A percentile compares a stretch with the other conserved stretches of the same genome.
Conservation (phyloP, 1,140 invertebrate species). For the Ylistrum balloti region DNA sequence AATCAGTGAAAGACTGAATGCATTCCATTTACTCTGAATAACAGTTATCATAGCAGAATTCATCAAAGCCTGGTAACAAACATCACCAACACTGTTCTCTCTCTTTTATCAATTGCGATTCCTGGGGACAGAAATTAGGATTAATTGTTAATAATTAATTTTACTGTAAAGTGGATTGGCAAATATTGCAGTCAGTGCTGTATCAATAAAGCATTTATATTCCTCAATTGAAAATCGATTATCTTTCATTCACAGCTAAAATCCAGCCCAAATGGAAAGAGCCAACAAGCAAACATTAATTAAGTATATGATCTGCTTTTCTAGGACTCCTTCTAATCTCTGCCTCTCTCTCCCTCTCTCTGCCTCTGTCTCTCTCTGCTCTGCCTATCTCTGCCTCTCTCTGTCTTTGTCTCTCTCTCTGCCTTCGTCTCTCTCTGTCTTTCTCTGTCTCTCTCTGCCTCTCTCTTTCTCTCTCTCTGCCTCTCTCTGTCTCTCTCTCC, state of each 20-base stretch:
- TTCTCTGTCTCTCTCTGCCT: neutral
- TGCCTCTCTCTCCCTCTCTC: neutral
- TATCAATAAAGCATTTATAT: slow-evolving; percentile 29
- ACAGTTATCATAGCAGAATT: neutral
- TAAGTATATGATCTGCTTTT: neutral
- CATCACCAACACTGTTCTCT: neutral
- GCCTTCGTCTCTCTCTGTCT: neutral
- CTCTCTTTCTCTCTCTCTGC: neutral
- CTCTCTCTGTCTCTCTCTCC: too few relatives aligned
- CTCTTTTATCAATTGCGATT: slow-evolving; percentile 6
- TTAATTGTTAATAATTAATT: slow-evolving; percentile 41
- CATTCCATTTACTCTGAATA: neutral
- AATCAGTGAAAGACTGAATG: neutral
- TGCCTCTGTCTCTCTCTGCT: neutral
- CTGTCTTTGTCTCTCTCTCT: neutral
- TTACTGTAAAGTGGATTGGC: slow-evolving; percentile 33
- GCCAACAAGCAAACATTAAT: slow-evolving; percentile 26
- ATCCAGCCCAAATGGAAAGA: slow-evolving; percentile 4
- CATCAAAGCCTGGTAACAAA: neutral
- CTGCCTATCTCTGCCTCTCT: neutral
- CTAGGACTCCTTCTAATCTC: neutral
- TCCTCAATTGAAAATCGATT: slow-evolving; percentile 39
- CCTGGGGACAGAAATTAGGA: neutral
- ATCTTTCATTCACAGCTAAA: slow-evolving; percentile 39
- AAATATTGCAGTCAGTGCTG: slow-evolving; percentile 33